Conservation (phyloP, 2,888 invertebrate genomes). For the Acleris emargana region DNA sequence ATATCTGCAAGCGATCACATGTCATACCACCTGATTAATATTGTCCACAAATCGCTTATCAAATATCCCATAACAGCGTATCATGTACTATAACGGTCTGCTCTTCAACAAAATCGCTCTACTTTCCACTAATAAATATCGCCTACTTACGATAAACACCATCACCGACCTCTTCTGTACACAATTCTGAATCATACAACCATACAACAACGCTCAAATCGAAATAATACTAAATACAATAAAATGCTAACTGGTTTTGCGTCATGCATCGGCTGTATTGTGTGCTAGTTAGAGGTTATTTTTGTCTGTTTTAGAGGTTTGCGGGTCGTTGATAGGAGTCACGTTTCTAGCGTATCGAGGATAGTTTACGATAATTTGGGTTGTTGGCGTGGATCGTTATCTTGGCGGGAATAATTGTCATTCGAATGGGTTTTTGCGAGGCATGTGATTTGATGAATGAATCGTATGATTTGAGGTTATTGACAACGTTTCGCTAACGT, state of each 20-base stretch:
- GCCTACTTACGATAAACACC: conserved; percentile 18
- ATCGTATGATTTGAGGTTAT: background rate
- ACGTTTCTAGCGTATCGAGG: conserved; percentile 42
- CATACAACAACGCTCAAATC: conserved; percentile 5
- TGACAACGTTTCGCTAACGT: background rate
- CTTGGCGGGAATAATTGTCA: conserved; percentile 31
- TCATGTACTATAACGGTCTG: conserved; percentile 23
- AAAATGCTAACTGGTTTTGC: conserved; percentile 6
- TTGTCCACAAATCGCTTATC: conserved; percentile 19
- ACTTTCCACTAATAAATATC: conserved; percentile 27
- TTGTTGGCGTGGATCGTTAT: conserved; percentile 44
- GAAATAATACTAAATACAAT: background rate
- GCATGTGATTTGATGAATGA: conserved; percentile 12
- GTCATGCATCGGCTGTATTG: conserved; percentile 2
- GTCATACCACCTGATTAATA: background rate
- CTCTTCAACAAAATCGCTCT: conserved; percentile 26
- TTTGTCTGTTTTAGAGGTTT: conserved; percentile 8
- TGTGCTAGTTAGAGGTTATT: conserved; percentile 9
- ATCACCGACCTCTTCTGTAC: conserved; percentile 3
- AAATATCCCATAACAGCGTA: conserved; percentile 11
- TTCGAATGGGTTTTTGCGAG: conserved; percentile 21
- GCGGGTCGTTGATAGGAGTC: conserved; percentile 32
- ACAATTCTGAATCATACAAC: background rate
- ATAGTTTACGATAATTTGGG: conserved; percentile 53
- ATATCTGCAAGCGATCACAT: too few species aligned